phyloP scores from a whole-genome alignment of 2,113 vertebrate genomes.

The Grus americana region DNA sequence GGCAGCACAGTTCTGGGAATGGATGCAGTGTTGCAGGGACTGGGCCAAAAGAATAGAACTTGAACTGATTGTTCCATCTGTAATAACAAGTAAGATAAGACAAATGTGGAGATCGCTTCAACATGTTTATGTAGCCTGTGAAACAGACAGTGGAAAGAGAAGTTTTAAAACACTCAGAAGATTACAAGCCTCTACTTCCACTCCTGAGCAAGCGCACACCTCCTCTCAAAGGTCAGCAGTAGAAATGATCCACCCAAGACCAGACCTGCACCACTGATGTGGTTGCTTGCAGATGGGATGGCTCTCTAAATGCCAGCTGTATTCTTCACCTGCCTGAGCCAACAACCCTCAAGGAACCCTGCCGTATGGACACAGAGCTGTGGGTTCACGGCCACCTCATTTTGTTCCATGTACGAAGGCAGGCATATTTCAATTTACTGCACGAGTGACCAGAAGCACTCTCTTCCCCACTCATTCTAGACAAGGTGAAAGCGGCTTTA shows the following conservation, averaged over 20 bases:
- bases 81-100: not conserved
- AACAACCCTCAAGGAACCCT: not conserved
- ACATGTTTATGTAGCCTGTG: accelerated
- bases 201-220: not conserved
- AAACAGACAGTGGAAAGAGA: not conserved
- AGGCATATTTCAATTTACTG: not conserved
- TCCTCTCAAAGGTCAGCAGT: not conserved
- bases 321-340: not conserved
- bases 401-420: not conserved
- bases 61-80: constrained; percentile 95
- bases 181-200: not conserved
- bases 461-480: not conserved
- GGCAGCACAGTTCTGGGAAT: constrained; percentile 91
- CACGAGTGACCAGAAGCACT: accelerated
- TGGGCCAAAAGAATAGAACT: constrained; percentile 92
- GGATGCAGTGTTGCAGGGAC: constrained; percentile 91
- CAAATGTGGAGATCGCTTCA: not conserved
- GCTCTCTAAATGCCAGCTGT: not conserved
- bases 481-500: not conserved
- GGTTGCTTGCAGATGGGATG: not conserved
- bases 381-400: not conserved
- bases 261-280: not conserved
- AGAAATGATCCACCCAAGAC: not conserved
- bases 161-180: not conserved
- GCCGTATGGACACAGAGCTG: accelerated